Evolutionary conservation across 1,140 invertebrate species (phyloP), one percentile per base, ranked within the genome.

Genomic region (Drosophila carrolli): DNA sequence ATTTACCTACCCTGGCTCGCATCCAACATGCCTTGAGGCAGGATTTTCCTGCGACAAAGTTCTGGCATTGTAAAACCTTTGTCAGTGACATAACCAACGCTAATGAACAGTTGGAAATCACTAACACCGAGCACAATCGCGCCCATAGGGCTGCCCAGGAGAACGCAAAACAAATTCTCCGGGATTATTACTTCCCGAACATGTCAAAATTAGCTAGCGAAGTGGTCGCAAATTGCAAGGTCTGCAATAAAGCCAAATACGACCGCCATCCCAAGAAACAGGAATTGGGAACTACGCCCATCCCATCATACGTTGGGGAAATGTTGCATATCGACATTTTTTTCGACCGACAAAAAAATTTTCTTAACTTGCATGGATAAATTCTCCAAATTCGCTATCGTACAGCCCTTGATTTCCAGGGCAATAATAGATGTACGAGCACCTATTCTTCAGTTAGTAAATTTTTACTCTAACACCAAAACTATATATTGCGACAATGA

Each of bases 201-300:
- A 72, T 65, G 38, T 53, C 14, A 5, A 70, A 50, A 40, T 2
- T 60, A 16, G 56, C 57, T n/a, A 54, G 35, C 9, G 53, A 63
- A 51, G 38, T 56, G 2, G 68, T 40, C 6, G 11, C 23, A 44
- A 67, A 67, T 23, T 60, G 70, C 19, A 73, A 14, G 6, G 19
- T 67, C 14, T 73, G 56, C 50, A 59, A n/a, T 14, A 67, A 48
- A 14, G 56, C 41, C 5, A 73, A 67, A 13, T 60, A 67, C 19
- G 57, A 59, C 19, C 38, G 60, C 14, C 60, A 46, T 32, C 50
- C 60, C 4, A 63, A 44, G 40, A 66, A 66, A 11, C 48, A 66
- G 29, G 41, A 37, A 23, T 43, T 54, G 9, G 41, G 55, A 11
- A 27, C 11, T 19, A 60, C 56, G 0, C 57, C 51, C 16, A 40